Conservation (phyloP, 1,140 invertebrate species). For the Halyomorpha halys region DNA sequence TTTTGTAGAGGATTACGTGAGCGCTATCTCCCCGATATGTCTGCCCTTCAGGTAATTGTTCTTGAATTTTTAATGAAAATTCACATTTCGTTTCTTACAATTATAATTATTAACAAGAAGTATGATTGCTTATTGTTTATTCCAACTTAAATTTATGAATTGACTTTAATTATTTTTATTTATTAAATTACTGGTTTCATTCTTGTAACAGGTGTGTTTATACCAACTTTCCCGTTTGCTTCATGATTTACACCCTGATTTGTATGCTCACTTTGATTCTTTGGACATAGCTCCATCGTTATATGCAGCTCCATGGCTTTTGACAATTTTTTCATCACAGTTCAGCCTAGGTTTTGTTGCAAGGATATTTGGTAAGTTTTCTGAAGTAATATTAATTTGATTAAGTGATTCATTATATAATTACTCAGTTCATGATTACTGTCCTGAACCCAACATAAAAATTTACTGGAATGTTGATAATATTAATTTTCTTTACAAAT, state of each 20-base stretch:
- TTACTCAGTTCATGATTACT: too few species aligned
- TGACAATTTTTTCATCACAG: constrained; percentile 91
- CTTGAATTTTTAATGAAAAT: too few species aligned
- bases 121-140: too few species aligned
- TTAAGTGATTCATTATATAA: too few species aligned
- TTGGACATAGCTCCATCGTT: constrained; percentile 85
- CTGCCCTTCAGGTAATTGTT: constrained; percentile 62
- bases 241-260: constrained; percentile 71
- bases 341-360: constrained; percentile 92
- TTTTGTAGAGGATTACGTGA: constrained; percentile 73
- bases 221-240: constrained; percentile 89
- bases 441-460: too few species aligned
- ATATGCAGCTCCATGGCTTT: constrained; percentile 91
- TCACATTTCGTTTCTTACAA: too few species aligned
- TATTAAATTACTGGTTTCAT: background rate
- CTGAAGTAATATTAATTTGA: too few species aligned
- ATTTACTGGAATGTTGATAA: too few species aligned
- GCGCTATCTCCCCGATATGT: constrained; percentile 89
- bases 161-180: too few species aligned
- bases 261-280: constrained; percentile 80
- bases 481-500: too few species aligned
- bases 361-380: constrained; percentile 73
- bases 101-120: too few species aligned
- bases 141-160: too few species aligned
- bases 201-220: constrained; percentile 44